These are phyloP conservation scores for Pentamera pediparva DNA, from an alignment of 53 echinoderm and acorn worm genomes.

Conservation along the genomic window DNA sequence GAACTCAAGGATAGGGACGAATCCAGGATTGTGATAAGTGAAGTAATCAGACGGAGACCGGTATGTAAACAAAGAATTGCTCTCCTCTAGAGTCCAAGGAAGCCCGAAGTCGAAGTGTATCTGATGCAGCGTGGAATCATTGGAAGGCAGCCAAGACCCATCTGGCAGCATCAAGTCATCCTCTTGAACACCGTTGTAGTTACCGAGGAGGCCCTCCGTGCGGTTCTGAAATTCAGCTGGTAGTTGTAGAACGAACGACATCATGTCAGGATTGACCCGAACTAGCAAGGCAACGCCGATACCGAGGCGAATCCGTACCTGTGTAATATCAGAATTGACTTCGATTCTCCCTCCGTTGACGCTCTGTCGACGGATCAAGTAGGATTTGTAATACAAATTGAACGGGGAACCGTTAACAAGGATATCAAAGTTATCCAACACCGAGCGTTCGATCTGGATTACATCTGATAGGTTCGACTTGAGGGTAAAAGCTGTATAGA, in stretches of 20 bases:
- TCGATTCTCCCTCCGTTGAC: slow-evolving; percentile 28
- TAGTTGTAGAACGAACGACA: slow-evolving; percentile 55
- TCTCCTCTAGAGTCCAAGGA: slow-evolving; percentile 35
- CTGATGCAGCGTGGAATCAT: slow-evolving; percentile 20
- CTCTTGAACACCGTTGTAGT: slow-evolving; percentile 41
- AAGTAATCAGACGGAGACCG: slow-evolving; percentile 42
- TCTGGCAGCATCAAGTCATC: slow-evolving; percentile 50
- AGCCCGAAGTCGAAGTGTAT: slow-evolving; percentile 47
- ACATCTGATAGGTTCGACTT: slow-evolving; percentile 38
- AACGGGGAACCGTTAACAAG: slow-evolving; percentile 41
- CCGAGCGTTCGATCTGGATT: slow-evolving; percentile 47
- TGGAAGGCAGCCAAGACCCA: slow-evolving; percentile 25
- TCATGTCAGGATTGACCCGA: slow-evolving; percentile 28
- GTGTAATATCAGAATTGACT: slow-evolving; percentile 16
- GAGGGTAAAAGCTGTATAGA: slow-evolving; percentile 51
- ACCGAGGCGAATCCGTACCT: slow-evolving; percentile 33
- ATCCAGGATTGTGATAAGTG: slow-evolving; percentile 32
- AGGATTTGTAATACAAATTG: slow-evolving; percentile 3
- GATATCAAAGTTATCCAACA: slow-evolving; percentile 30
- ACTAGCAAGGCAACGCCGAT: slow-evolving; percentile 31
- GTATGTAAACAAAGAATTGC: slow-evolving; percentile 46
- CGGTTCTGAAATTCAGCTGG: slow-evolving; percentile 36
- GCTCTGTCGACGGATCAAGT: slow-evolving; percentile 16
- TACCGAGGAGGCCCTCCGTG: slow-evolving; percentile 46
- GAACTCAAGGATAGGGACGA: slow-evolving; percentile 28